These are phyloP conservation scores for Apantesis nais DNA, from an alignment of 2,888 invertebrate species.

Conservation along the genomic window DNA sequence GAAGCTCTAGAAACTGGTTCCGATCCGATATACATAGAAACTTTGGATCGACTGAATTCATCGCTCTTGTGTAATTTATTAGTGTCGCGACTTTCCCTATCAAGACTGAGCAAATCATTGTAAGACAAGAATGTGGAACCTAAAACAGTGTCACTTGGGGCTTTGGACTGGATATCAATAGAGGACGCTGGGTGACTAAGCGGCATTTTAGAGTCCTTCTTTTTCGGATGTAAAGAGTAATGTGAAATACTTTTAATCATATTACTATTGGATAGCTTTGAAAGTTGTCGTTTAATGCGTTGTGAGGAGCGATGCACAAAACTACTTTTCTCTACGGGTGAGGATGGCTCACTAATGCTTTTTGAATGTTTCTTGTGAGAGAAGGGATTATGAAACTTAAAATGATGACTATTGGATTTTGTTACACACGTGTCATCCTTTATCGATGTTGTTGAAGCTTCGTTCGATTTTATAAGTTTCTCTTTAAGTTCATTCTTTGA, in stretches of 20 bases:
- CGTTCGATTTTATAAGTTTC: conserved; percentile 39
- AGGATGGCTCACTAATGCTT: conserved; percentile 78
- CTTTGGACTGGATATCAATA: conserved; percentile 73
- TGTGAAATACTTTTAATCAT: conserved; percentile 82
- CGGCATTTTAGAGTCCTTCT: conserved; percentile 67
- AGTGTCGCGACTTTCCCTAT: conserved; percentile 63
- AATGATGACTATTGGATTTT: conserved; percentile 62
- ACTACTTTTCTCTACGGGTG: conserved; percentile 74
- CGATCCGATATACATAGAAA: conserved; percentile 81
- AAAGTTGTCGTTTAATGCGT: conserved; percentile 72
- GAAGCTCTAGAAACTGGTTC: conserved; percentile 77
- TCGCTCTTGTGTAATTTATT: conserved; percentile 70
- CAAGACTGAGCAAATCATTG: conserved; percentile 72
- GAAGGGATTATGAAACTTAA: conserved; percentile 78
- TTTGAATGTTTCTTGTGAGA: conserved; percentile 70
- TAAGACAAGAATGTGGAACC: conserved; percentile 84
- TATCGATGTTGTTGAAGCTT: conserved; percentile 48
- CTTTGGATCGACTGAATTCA: conserved; percentile 64
- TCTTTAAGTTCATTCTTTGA: conserved; percentile 32
- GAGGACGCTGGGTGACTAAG: conserved; percentile 74
- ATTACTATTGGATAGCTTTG: conserved; percentile 75
- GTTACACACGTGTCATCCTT: conserved; percentile 65
- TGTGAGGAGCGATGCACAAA: conserved; percentile 79
- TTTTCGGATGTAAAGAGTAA: conserved; percentile 75
- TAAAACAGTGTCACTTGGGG: conserved; percentile 80